Base-by-base conservation (phyloP, 2,797 vertebrate species). In the Poeciliopsis presidionis region DNA sequence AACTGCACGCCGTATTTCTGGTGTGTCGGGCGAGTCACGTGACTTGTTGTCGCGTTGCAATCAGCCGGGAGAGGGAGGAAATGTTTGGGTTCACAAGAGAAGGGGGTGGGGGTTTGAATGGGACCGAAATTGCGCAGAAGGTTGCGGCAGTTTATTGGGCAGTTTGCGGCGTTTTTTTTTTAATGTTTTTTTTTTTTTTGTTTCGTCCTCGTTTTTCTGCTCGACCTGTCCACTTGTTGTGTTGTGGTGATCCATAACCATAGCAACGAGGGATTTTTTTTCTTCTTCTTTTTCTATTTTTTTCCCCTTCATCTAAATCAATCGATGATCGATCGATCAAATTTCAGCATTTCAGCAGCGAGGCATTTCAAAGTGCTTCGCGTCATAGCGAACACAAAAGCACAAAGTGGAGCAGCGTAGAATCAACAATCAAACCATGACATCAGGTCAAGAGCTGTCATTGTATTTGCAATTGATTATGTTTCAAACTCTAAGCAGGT, bases 1-100 rank as follows among this genome's bases (percentile, higher is more conserved):
- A 77, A 74, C 73, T 85, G 77, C 75, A 87, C 79, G 41, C 5
- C 74, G 0, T 83, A 80, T 59, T 86, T 85, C 77, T 71, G 75
- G 85, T 86, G 36, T 81, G 82, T 13, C 61, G 46, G 18, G 39
- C 9, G 41, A 67, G 25, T 22, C 36, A 67, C 9, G 20, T 65
- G 3, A 25, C 9, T 41, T 43, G 5, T 9, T 69, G 43, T 69
- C 3, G 33, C 33, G 65, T 69, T 12, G 13, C 43, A 13, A 69
- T n/a, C 12, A 69, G 39, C 4, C 5, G 39, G 65, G 2, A 43
- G 13, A 69, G 7, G 8, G 30, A 22, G 22, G 11, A 22, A 13
- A 33, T 5, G 33, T 67, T 67, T 39, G 25, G 36, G 25, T 69
- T 22, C 41, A 43, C 11, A 2, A 33, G 30, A 33, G 36, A 39